These are phyloP conservation scores for Macrosiphum euphorbiae DNA, from an alignment of 2,888 invertebrate genomes.

Conservation along the genomic window DNA sequence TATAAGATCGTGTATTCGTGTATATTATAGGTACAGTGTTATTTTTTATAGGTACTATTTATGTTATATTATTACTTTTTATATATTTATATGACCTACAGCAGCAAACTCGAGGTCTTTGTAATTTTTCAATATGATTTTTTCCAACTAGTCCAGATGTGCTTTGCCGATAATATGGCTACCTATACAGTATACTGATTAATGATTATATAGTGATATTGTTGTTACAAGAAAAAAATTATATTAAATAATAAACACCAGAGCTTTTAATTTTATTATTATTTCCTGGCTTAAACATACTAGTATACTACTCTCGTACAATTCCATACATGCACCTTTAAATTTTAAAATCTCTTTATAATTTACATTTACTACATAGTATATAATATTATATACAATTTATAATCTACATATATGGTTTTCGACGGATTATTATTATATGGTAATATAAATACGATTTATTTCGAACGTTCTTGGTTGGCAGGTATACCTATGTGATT, in stretches of 20 bases:
- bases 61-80: too few relatives aligned
- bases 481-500: background rate
- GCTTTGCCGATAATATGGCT: background rate
- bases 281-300: background rate
- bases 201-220: background rate
- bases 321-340: background rate
- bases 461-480: background rate
- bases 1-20: background rate
- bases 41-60: background rate
- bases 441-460: background rate
- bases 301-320: background rate
- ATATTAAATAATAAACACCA: background rate
- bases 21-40: background rate
- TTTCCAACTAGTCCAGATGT: background rate
- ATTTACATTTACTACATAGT: background rate
- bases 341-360: background rate
- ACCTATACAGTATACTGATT: background rate
- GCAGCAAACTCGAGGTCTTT: background rate
- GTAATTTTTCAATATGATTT: background rate
- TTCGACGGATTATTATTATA: constrained; percentile 29
- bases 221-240: background rate
- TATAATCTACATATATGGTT: background rate
- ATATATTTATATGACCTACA: background rate
- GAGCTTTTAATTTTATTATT: background rate
- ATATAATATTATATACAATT: background rate